A percentile compares a stretch with the other conserved stretches of the same genome.
Evolutionary conservation across 2,113 vertebrate species (phyloP).

Genomic region (Rhea americana): DNA sequence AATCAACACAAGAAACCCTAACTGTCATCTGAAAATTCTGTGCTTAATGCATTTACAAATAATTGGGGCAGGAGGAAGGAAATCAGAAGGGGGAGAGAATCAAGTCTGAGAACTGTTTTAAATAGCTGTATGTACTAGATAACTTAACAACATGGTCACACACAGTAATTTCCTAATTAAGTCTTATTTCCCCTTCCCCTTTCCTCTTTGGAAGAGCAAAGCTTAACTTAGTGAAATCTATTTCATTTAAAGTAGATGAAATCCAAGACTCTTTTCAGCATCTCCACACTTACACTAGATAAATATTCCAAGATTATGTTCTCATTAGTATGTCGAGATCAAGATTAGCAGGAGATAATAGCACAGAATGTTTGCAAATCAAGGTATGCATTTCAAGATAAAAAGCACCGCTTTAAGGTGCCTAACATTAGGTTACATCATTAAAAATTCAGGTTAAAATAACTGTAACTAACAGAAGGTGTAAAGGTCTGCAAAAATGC

Average conservation of each 20-base stretch:
- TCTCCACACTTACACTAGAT: background rate
- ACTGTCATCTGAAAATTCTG: background rate
- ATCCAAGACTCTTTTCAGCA: background rate
- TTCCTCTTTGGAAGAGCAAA: background rate
- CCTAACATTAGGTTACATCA: background rate
- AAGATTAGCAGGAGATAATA: background rate
- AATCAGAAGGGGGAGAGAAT: background rate
- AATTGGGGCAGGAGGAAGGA: background rate
- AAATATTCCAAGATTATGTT: background rate
- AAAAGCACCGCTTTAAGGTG: background rate
- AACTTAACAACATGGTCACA: accelerated
- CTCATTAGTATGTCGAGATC: background rate
- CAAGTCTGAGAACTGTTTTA: background rate
- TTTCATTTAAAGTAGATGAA: background rate
- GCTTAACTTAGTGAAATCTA: background rate
- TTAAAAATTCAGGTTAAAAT: background rate
- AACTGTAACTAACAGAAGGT: background rate
- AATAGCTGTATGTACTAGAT: accelerated
- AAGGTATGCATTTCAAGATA: background rate
- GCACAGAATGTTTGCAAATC: background rate
- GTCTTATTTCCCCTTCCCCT: background rate
- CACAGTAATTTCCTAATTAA: background rate
- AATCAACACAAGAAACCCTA: background rate
- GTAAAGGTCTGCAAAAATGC: background rate
- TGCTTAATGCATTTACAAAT: background rate